Conservation (phyloP, 2,888 invertebrate species). For the Pheosia tremula region DNA sequence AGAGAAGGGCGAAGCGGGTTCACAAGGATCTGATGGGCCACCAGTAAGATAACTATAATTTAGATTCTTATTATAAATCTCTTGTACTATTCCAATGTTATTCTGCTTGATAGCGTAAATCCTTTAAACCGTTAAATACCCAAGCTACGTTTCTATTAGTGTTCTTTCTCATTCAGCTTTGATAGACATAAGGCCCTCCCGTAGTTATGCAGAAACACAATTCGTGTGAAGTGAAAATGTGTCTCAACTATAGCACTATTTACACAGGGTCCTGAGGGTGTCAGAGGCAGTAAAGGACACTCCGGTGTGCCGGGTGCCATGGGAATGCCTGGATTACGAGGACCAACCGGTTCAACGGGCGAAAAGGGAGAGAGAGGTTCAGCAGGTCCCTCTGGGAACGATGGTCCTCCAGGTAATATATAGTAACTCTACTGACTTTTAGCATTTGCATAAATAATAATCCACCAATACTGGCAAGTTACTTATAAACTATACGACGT, state of each 20-base stretch:
- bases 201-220: too few relatives aligned
- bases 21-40: constrained; percentile 88
- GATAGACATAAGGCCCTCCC: too few relatives aligned
- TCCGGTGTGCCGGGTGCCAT: constrained; percentile 88
- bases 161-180: too few relatives aligned
- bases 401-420: constrained; percentile 88
- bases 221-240: too few relatives aligned
- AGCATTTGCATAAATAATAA: neutral
- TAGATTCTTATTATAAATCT: too few relatives aligned
- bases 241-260: too few relatives aligned
- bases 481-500: too few relatives aligned
- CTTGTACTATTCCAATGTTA: too few relatives aligned
- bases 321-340: constrained; percentile 89
- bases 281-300: constrained; percentile 88
- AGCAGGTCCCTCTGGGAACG: constrained; percentile 88
- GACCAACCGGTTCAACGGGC: constrained; percentile 87
- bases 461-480: neutral
- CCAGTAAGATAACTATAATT: constrained; percentile 71
- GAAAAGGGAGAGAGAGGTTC: constrained; percentile 91
- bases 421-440: neutral
- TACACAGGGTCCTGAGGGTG: constrained; percentile 86
- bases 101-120: too few relatives aligned
- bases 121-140: too few relatives aligned
- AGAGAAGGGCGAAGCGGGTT: constrained; percentile 86
- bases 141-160: too few relatives aligned